Evolutionary conservation across 2,113 vertebrate genomes (phyloP).

Genomic region (Entelurus aequoreus): DNA sequence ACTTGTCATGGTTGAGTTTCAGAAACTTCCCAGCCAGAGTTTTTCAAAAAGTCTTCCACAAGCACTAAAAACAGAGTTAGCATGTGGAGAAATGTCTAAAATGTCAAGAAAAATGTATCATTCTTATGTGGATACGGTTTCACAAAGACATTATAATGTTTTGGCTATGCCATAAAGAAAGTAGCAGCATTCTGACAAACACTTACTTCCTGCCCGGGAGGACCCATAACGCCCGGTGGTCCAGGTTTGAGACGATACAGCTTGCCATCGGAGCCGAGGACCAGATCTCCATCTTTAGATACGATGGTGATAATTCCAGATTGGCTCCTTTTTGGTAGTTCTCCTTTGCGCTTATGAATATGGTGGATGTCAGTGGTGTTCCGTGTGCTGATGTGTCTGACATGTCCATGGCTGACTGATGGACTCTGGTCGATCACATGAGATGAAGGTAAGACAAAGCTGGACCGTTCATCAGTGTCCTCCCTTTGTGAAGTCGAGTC

Average conservation of each 20-base stretch:
- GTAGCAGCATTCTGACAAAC: neutral
- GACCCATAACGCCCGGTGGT: conserved; percentile 67
- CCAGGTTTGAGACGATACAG: conserved; percentile 56
- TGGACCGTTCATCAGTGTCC: conserved; percentile 7
- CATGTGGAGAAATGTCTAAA: neutral
- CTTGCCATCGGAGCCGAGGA: conserved; percentile 33
- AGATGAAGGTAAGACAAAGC: conserved; percentile 17
- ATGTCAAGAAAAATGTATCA: neutral
- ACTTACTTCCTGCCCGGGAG: conserved; percentile 73
- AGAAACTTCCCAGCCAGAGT: neutral
- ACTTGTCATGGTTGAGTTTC: neutral
- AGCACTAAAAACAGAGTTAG: neutral
- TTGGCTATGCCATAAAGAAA: neutral
- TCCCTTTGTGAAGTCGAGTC: conserved; percentile 36
- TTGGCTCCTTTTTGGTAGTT: conserved; percentile 9
- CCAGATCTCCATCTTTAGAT: conserved; percentile 23
- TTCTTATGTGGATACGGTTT: neutral
- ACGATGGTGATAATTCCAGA: conserved; percentile 25
- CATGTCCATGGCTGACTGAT: neutral
- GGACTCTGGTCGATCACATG: neutral
- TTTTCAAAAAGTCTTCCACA: neutral
- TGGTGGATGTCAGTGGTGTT: conserved; percentile 6
- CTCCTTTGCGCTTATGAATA: neutral
- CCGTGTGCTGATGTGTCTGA: conserved; percentile 1
- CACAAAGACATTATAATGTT: neutral